Conservation (phyloP, 2,888 invertebrate species). For the Drosophila silvestris region DNA sequence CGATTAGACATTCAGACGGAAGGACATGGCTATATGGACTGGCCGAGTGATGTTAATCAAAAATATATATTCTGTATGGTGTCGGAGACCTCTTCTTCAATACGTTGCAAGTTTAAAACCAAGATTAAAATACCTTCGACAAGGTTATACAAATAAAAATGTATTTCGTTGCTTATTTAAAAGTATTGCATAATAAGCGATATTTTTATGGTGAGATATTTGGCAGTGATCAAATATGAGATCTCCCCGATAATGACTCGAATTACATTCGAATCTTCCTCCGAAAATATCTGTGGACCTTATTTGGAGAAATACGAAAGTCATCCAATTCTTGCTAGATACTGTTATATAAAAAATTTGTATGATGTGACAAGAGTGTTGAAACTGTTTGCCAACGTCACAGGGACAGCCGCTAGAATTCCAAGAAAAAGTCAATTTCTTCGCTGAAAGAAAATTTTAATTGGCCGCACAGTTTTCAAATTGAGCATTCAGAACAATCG, state of each 20-base stretch:
- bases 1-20: too few relatives aligned
- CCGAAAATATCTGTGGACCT: too few relatives aligned
- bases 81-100: not conserved
- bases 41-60: not conserved
- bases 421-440: not conserved
- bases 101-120: not conserved
- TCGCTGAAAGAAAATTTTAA: not conserved
- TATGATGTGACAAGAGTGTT: not conserved
- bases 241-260: not conserved
- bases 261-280: too few relatives aligned
- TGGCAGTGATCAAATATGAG: not conserved
- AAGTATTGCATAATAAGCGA: not conserved
- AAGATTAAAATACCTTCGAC: not conserved
- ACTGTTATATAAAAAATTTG: not conserved
- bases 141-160: not conserved
- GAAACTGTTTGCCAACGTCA: too few relatives aligned
- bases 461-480: not conserved
- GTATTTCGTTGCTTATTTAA: not conserved
- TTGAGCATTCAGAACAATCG: not conserved
- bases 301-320: too few relatives aligned
- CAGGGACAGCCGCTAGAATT: too few relatives aligned
- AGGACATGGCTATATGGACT: not conserved
- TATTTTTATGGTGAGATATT: not conserved
- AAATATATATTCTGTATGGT: not conserved
- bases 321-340: too few relatives aligned